Base-by-base conservation (phyloP, 2,113 vertebrate genomes). In the Alectura lathami region DNA sequence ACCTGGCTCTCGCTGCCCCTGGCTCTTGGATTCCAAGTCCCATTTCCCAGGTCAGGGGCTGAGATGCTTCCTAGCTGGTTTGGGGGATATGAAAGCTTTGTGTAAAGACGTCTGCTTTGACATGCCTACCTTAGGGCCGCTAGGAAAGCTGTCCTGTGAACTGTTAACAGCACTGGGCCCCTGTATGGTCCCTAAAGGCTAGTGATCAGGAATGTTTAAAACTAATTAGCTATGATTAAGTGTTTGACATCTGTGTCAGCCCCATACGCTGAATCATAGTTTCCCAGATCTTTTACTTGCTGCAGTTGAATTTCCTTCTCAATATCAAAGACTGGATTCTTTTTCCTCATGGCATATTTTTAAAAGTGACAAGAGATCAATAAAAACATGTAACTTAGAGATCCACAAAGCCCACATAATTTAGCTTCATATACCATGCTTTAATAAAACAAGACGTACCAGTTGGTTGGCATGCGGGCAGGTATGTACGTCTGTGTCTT, bases 381-480 rank as follows among this genome's bases (percentile, higher is more conserved):
- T 96, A 96, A 96, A 95, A 96, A 36, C 56, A n/a, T 86, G 67
- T 91, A 91, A 94, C 93, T 96, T 86, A 88, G 75, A 47, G 79
- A 91, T 83, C 91, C 45, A 88, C 93, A 93, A 95, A 91, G 2
- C 63, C 22, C 83, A 90, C 64, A 91, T 88, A 83, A 86, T 67
- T 91, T 83, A 93, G 51, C n/a, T 90, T 88, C 91, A 68, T 68
- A 91, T 83, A 91, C 76, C 73, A 23, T 34, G 51, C 47, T 88
- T 75, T 88, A 91, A 96, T 86, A 86, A 96, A 93, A 94, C 9
- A 83, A 86, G 89, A 81, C 59, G 69, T 36, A 48, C 64, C 54
- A 64, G 68, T 63, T 51, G 53, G 91, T 38, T 26, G 3, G 67
- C 74, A 77, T 74, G 57, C 67, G 74, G 0, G 0, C 74, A 82